Base-by-base conservation (phyloP, 2,888 invertebrate genomes). In the Chironomus tentans region DNA sequence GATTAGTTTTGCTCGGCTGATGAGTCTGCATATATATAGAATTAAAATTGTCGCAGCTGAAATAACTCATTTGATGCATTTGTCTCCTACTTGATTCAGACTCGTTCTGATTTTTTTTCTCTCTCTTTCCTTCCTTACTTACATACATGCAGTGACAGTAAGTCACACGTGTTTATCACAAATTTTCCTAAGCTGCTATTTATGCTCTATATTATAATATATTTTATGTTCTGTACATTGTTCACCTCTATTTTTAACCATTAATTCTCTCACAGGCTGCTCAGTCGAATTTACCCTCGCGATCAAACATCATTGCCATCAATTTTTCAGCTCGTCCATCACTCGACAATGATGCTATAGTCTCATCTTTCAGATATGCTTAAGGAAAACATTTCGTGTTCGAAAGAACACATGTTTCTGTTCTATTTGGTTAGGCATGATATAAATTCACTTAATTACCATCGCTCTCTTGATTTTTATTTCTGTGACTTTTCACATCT, bases 321-420 rank as follows among this genome's bases (percentile, higher is more conserved):
- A 69, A 69, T 69, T 69, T 47, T n/a, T 69, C 12, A 69, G 69
- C 69, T 69, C 69, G 69, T 69, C 47, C 69, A 69, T 69, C 69
- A 69, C 21, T 69, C 47, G 38, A 38, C 69, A 46, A 38, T 46
- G n/a, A 38, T 38, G 38, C 38, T 38, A 10, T 38, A 38, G 38
- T 38, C 38, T 38, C 38, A 38, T 56, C 56, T 56, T 18, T 56
- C 56, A 56, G 15, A 38, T 10, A 38, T 38, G 38, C 38, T 38
- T 38, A 38, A 38, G 38, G 38, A 38, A 38, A 10, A 38, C 10
- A 38, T 38, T 38, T 38, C 38, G 38, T 38, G 38, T 38, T 38
- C 10, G 10, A 38, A 38, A 38, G 38, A 38, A 38, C 38, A 38
- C 38, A 38, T 38, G 38, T 38, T 38, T 38, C 38, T 38, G 38